phyloP scores from a whole-genome alignment of 2,797 vertebrate species.

The Tiaroga cobitis region DNA sequence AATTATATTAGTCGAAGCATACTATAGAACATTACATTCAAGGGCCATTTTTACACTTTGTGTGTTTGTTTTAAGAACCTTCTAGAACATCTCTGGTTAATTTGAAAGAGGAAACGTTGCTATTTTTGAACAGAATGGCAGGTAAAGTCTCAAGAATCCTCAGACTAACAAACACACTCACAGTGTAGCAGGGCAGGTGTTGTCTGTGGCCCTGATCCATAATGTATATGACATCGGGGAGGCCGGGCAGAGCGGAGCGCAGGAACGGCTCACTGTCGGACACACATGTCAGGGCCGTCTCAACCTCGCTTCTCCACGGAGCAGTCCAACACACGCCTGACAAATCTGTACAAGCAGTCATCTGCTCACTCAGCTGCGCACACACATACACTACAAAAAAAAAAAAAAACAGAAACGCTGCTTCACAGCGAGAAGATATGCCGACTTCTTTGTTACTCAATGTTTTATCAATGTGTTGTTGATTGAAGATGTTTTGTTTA shows the following conservation, averaged over 20 bases:
- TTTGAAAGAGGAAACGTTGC: not conserved
- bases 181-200: conserved; percentile 69
- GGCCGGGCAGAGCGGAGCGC: conserved; percentile 71
- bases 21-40: not conserved
- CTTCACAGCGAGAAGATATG: not conserved
- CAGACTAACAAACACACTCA: conserved; percentile 30
- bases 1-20: not conserved
- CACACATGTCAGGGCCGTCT: conserved; percentile 78
- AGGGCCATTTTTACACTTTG: not conserved
- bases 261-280: conserved; percentile 73
- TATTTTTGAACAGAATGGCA: conserved; percentile 37
- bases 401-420: not conserved
- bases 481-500: not conserved
- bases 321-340: conserved; percentile 62
- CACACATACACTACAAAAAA: not conserved
- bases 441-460: not conserved
- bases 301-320: conserved; percentile 67
- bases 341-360: conserved; percentile 75
- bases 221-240: conserved; percentile 77
- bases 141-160: conserved; percentile 53
- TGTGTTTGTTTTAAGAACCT: not conserved
- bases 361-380: conserved; percentile 50
- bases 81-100: not conserved
- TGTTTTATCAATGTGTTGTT: conserved; percentile 19
- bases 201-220: conserved; percentile 76